These are phyloP conservation scores for Manis javanica DNA, from an alignment of 2,797 vertebrate genomes.

Conservation along the genomic window DNA sequence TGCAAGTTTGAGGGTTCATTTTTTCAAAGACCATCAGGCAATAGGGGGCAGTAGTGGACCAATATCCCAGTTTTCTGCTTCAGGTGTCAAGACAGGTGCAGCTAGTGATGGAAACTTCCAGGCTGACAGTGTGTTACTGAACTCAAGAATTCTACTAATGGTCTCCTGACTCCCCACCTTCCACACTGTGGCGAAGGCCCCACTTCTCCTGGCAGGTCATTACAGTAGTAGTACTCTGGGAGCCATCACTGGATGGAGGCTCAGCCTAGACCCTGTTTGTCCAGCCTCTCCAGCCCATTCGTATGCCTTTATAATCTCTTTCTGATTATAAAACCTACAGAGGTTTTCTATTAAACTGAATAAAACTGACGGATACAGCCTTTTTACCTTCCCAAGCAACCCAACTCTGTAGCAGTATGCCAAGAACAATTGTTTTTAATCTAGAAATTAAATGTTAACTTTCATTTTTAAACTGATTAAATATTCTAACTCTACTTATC, in stretches of 20 bases:
- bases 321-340: background rate
- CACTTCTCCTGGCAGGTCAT: background rate
- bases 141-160: background rate
- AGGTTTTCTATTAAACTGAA: background rate
- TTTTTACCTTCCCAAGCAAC: background rate
- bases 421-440: background rate
- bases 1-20: background rate
- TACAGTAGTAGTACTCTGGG: background rate
- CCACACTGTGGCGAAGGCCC: background rate
- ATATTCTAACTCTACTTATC: background rate
- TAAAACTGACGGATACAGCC: background rate
- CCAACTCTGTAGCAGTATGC: background rate
- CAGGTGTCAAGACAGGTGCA: background rate
- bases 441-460: background rate
- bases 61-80: background rate
- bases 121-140: background rate
- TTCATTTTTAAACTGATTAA: background rate
- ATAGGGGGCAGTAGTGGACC: constrained; percentile 71
- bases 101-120: background rate
- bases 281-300: background rate
- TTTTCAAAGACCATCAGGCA: background rate
- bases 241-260: background rate
- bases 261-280: background rate
- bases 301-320: background rate
- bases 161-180: background rate